A percentile compares a stretch with the other conserved stretches of the same genome.
These are phyloP conservation scores for Drosophila melanosoma DNA, from an alignment of 2,888 invertebrate species.

Conservation along the genomic window DNA sequence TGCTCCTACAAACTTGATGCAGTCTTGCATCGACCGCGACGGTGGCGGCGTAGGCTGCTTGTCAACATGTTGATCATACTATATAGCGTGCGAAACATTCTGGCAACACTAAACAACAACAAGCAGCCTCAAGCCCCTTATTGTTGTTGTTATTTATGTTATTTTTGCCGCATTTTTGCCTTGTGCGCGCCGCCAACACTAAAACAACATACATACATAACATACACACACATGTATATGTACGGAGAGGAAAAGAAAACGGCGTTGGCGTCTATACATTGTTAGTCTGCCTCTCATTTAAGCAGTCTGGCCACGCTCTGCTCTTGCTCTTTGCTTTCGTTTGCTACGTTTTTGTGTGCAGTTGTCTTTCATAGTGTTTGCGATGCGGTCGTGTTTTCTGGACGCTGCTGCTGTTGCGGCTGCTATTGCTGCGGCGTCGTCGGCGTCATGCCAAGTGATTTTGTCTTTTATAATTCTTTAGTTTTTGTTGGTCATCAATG, in stretches of 20 bases:
- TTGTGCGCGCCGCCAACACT: slow-evolving; percentile 29
- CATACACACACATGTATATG: not conserved
- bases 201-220: slow-evolving; percentile 22
- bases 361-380: slow-evolving; percentile 63
- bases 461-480: slow-evolving; percentile 38
- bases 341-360: slow-evolving; percentile 54
- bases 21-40: slow-evolving; percentile 10
- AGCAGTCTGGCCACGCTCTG: slow-evolving; percentile 61
- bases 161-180: slow-evolving; percentile 59
- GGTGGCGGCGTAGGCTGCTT: slow-evolving; percentile 48
- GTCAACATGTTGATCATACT: slow-evolving; percentile 79
- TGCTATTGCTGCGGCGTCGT: slow-evolving; percentile 38
- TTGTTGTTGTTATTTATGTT: slow-evolving; percentile 69
- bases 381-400: slow-evolving; percentile 71
- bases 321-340: slow-evolving; percentile 57
- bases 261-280: slow-evolving; percentile 45
- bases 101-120: slow-evolving; percentile 64
- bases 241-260: slow-evolving; percentile 41
- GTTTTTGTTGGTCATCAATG: slow-evolving; percentile 44
- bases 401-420: slow-evolving; percentile 11
- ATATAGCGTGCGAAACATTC: slow-evolving; percentile 69
- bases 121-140: slow-evolving; percentile 30
- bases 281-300: slow-evolving; percentile 44
- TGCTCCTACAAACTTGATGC: slow-evolving; percentile 57
- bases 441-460: slow-evolving; percentile 66